These are phyloP conservation scores for Petrolisthes cinctipes DNA, from an alignment of 2,888 invertebrate species.

Conservation along the genomic window DNA sequence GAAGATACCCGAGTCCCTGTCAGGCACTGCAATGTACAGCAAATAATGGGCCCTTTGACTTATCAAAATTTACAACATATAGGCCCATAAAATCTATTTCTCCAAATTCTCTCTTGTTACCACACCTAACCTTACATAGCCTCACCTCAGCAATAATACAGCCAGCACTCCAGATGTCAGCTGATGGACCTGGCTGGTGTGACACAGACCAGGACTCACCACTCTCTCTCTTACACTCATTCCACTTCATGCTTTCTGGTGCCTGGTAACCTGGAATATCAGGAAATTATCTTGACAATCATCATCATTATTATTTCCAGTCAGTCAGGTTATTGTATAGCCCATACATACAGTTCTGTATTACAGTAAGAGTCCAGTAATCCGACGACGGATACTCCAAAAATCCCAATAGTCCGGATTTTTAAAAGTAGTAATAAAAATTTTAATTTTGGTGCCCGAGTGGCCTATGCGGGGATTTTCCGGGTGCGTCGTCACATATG, in stretches of 20 bases:
- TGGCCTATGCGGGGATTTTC: no score
- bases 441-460: no score
- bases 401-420: no score
- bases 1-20: not conserved
- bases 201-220: not conserved
- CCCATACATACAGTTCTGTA: no score
- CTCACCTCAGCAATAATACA: conserved; percentile 36
- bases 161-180: conserved; percentile 39
- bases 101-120: not conserved
- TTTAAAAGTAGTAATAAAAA: no score
- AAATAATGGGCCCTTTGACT: not conserved
- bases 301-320: no score
- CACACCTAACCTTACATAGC: not conserved
- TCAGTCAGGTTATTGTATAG: no score
- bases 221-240: not conserved
- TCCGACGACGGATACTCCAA: no score
- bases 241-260: conserved; percentile 31
- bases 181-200: conserved; percentile 30
- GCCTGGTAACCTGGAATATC: conserved; percentile 27
- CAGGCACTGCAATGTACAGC: not conserved
- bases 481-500: no score
- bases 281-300: no score
- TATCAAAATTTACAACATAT: not conserved
- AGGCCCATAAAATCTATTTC: not conserved
- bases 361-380: no score